Percentiles rank a stretch among this genome's conserved stretches.
These are phyloP conservation scores for Aphis gossypii DNA, from an alignment of 1,140 invertebrate genomes.

Conservation along the genomic window DNA sequence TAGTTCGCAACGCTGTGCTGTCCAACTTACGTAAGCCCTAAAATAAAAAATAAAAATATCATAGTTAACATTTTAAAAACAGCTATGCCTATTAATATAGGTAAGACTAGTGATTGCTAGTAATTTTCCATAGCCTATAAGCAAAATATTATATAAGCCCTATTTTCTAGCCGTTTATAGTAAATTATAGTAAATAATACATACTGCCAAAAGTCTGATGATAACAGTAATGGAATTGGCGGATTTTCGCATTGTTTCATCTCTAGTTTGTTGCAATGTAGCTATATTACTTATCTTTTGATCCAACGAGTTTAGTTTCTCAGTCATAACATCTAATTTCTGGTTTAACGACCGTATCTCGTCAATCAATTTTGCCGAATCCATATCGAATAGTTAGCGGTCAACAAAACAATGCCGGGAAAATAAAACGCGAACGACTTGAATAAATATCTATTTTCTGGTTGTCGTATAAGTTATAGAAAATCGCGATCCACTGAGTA, in stretches of 20 bases:
- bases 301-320: neutral
- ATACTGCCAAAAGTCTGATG: neutral
- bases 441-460: neutral
- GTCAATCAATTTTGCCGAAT: neutral
- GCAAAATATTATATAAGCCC: neutral
- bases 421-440: neutral
- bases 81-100: too few species aligned
- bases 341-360: neutral
- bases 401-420: neutral
- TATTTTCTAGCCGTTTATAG: neutral
- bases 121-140: neutral
- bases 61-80: neutral
- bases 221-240: neutral
- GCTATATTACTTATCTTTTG: neutral
- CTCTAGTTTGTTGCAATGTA: neutral
- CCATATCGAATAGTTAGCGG: neutral
- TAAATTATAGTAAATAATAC: conserved; percentile 3
- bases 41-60: neutral
- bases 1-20: neutral
- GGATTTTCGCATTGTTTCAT: neutral
- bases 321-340: neutral
- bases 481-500: neutral
- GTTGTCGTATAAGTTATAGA: neutral
- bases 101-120: neutral
- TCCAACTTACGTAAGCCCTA: neutral